Conservation (phyloP, 2,113 vertebrate species). For the Leptocoma aspasia region DNA sequence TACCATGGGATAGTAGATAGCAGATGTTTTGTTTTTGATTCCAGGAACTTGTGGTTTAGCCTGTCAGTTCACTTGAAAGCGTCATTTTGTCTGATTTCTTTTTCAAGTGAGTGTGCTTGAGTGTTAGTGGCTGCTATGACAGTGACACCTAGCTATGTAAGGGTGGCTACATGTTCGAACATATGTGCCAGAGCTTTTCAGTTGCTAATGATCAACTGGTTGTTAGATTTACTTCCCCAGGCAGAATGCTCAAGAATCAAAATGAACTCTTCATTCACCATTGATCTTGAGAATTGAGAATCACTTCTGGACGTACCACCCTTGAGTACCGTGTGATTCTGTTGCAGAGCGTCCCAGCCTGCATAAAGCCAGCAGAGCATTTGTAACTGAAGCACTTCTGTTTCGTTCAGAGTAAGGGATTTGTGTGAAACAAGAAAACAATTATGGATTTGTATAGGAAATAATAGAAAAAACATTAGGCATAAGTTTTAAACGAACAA, state of each 20-base stretch:
- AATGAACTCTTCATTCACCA: neutral
- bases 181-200: neutral
- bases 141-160: neutral
- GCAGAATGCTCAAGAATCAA: neutral
- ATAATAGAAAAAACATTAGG: neutral
- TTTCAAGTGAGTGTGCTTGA: neutral
- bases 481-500: neutral
- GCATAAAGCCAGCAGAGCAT: neutral
- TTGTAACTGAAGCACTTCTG: neutral
- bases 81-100: neutral
- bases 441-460: neutral
- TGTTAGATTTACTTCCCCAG: slow-evolving; percentile 11
- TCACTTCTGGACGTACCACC: neutral
- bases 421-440: neutral
- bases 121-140: neutral
- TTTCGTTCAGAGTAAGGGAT: neutral
- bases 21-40: neutral
- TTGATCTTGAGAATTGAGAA: neutral
- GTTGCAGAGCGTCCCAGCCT: neutral
- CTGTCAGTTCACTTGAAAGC: neutral
- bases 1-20: neutral
- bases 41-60: neutral
- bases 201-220: slow-evolving; percentile 1
- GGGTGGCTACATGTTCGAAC: slow-evolving; percentile 19
- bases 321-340: neutral